phyloP scores from a whole-genome alignment of 2,113 vertebrate genomes.

The Melanerpes formicivorus region DNA sequence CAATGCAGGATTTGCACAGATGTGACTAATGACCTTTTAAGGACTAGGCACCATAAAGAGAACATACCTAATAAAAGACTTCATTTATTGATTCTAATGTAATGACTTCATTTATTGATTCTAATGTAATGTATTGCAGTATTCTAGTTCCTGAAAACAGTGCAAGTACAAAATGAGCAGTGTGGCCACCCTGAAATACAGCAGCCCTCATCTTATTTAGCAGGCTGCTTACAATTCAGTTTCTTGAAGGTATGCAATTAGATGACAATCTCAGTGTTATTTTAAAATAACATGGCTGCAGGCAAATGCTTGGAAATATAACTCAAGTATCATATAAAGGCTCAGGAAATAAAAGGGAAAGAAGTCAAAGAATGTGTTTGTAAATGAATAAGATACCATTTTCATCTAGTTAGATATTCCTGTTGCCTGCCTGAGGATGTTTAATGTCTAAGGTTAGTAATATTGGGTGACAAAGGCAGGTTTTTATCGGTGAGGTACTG shows the following conservation, averaged over 20 bases:
- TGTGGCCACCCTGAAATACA: background rate
- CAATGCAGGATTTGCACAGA: background rate
- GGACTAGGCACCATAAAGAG: background rate
- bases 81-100: background rate
- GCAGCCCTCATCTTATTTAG: background rate
- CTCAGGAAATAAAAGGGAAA: background rate
- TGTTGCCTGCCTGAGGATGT: background rate
- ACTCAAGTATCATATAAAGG: background rate
- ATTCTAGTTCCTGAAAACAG: background rate
- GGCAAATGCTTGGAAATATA: background rate
- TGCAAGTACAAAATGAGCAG: background rate
- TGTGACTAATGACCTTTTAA: background rate
- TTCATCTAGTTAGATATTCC: background rate
- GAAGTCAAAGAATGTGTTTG: background rate
- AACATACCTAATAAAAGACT: accelerated
- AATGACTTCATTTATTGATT: background rate
- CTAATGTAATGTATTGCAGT: background rate
- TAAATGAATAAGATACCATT: background rate
- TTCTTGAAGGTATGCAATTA: background rate
- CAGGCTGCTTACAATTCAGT: background rate
- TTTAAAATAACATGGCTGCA: background rate
- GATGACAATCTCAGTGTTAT: background rate
- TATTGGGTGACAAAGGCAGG: background rate
- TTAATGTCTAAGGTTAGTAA: background rate
- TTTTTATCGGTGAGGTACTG: background rate